phyloP scores from a whole-genome alignment of 2,888 invertebrate genomes.

The Volucella inanis region DNA sequence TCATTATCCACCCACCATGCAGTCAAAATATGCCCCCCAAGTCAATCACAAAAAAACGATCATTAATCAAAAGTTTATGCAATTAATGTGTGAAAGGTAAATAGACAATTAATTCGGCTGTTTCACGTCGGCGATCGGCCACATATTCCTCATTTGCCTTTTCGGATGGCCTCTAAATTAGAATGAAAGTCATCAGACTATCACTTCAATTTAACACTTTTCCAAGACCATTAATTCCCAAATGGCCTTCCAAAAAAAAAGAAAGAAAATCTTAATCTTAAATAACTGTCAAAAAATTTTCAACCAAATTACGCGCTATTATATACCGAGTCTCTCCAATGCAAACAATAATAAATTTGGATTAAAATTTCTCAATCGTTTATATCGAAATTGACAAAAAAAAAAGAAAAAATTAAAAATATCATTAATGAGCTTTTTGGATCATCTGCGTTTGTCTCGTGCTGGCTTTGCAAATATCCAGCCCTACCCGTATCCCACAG shows the following conservation, averaged over 20 bases:
- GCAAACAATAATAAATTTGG: slow-evolving; percentile 22
- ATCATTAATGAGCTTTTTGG: slow-evolving; percentile 34
- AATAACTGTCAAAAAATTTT: slow-evolving; percentile 7
- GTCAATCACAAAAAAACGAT: too few species aligned
- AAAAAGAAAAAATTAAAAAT: slow-evolving; percentile 5
- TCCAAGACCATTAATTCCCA: slow-evolving; percentile 5
- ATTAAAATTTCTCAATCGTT: slow-evolving; percentile 32
- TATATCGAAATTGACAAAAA: too few species aligned
- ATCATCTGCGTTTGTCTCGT: slow-evolving; percentile 7
- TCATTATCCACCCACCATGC: too few species aligned
- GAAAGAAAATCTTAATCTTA: background rate
- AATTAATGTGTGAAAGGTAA: too few species aligned
- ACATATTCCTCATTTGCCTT: background rate
- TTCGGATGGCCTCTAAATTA: slow-evolving; percentile 23
- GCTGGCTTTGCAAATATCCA: background rate
- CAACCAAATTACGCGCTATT: slow-evolving; percentile 3
- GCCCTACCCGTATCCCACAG: slow-evolving; percentile 15
- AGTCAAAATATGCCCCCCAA: too few species aligned
- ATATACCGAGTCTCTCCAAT: background rate
- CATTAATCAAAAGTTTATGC: too few species aligned
- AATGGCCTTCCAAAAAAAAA: background rate
- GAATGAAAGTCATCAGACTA: background rate
- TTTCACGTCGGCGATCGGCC: too few species aligned
- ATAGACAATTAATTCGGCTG: too few species aligned
- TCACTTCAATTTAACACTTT: slow-evolving; percentile 11